Evolutionary conservation across 1,140 invertebrate genomes (phyloP).

Genomic region (Caenorhabditis brenneri): DNA sequence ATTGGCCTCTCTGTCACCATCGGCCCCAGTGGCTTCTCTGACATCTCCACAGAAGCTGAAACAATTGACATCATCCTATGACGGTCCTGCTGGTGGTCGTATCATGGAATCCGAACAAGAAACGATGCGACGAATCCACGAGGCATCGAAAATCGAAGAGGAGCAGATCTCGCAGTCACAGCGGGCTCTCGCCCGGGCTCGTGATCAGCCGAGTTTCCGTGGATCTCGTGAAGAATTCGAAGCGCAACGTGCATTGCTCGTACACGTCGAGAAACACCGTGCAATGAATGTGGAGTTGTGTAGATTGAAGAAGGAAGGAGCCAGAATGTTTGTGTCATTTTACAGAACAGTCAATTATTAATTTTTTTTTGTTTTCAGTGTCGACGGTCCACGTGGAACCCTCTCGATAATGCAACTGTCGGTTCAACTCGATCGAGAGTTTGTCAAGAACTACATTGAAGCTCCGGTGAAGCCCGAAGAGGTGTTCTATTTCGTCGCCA

Average conservation of each 20-base stretch:
- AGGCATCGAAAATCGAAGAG: background rate
- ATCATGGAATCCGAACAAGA: background rate
- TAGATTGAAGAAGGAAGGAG: background rate
- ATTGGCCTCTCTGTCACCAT: background rate
- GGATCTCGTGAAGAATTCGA: constrained; percentile 12
- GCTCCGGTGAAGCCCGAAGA: background rate
- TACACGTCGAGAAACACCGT: background rate
- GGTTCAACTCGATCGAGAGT: background rate
- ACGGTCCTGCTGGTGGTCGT: background rate
- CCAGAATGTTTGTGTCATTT: background rate
- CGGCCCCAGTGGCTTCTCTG: background rate
- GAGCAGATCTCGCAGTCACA: background rate
- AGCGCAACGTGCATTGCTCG: background rate
- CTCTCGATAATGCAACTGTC: background rate
- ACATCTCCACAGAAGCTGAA: constrained; percentile 1
- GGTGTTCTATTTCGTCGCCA: constrained; percentile 23
- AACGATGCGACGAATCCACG: background rate
- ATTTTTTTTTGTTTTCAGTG: background rate
- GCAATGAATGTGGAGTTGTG: background rate
- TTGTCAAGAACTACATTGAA: background rate
- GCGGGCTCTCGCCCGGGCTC: background rate
- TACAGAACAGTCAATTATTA: too few relatives aligned
- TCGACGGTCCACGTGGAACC: constrained; percentile 12
- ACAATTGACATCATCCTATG: background rate
- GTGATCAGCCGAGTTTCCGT: background rate